Evolutionary conservation across 2,113 vertebrate genomes (phyloP).

Genomic region (Nasalis larvatus): DNA sequence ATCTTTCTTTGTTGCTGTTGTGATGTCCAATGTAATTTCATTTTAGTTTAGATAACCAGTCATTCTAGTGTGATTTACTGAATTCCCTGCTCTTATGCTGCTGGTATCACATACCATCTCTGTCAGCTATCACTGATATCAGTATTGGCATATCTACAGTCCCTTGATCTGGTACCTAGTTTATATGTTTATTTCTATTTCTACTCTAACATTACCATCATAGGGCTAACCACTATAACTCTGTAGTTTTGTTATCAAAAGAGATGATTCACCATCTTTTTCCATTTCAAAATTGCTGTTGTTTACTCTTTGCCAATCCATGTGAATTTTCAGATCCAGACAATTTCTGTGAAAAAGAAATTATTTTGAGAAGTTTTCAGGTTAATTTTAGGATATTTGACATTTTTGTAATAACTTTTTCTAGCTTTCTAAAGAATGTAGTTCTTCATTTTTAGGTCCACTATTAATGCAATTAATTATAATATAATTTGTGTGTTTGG

Average conservation of each 20-base stretch:
- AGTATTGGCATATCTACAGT: background rate
- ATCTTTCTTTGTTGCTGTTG: background rate
- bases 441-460: background rate
- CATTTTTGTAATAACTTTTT: background rate
- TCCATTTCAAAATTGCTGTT: background rate
- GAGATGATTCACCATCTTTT: background rate
- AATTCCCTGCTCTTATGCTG: background rate
- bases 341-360: background rate
- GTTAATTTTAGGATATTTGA: background rate
- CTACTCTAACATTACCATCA: background rate
- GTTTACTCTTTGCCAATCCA: background rate
- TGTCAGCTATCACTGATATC: background rate
- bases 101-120: background rate
- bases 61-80: background rate
- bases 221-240: fast-evolving
- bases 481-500: background rate
- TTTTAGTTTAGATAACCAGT: background rate
- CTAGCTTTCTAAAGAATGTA: background rate
- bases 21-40: background rate
- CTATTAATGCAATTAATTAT: too few relatives aligned
- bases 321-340: background rate
- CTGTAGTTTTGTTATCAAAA: background rate
- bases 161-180: background rate
- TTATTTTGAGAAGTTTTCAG: background rate
- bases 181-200: background rate